Conservation (phyloP, 2,797 vertebrate species). For the Myiothlypis coronata region DNA sequence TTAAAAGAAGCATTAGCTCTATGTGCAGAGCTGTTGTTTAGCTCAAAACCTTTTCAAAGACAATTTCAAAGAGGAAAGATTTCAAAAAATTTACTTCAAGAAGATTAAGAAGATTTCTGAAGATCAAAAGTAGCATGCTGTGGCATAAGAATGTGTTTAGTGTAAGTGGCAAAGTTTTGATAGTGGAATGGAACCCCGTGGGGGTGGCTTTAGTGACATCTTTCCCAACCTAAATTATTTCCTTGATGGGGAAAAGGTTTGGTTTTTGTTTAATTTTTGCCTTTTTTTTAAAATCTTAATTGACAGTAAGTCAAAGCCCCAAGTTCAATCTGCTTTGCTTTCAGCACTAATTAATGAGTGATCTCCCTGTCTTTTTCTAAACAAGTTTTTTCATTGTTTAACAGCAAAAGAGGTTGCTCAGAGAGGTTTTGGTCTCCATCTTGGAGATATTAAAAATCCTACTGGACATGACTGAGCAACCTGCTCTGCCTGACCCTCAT, state of each 20-base stretch:
- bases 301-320: background rate
- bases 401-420: background rate
- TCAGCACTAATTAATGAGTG: background rate
- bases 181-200: rapidly evolving
- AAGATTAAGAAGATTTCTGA: background rate
- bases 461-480: background rate
- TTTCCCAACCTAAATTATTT: background rate
- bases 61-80: background rate
- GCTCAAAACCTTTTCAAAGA: background rate
- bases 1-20: background rate
- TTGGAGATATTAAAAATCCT: background rate
- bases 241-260: background rate
- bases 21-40: background rate
- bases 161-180: background rate
- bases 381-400: background rate
- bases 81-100: background rate
- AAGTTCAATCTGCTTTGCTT: background rate
- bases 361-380: background rate
- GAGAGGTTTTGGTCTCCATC: background rate
- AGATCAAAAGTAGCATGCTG: background rate
- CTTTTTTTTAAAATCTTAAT: background rate
- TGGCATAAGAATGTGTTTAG: background rate
- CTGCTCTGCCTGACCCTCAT: background rate
- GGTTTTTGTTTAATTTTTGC: background rate
- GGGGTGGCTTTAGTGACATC: background rate